Percentiles rank a stretch among this genome's conserved stretches.
Evolutionary conservation across 1,140 invertebrate species (phyloP).

Genomic region (Lepidotrigona ventralis): DNA sequence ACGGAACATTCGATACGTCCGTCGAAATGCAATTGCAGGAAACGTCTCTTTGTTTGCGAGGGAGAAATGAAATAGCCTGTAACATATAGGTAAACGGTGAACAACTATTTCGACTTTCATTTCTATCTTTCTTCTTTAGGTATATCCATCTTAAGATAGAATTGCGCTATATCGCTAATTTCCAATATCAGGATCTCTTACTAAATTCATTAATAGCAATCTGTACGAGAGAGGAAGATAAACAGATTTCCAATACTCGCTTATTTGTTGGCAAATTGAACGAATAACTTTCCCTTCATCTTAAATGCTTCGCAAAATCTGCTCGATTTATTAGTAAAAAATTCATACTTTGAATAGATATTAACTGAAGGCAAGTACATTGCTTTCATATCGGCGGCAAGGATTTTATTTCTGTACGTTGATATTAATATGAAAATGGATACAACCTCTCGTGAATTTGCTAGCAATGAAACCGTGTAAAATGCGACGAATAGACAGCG

Average conservation of each 20-base stretch:
- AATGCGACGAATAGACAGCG: conserved; percentile 57
- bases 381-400: no score
- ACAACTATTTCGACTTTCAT: not conserved
- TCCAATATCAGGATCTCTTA: not conserved
- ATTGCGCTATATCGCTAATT: conserved; percentile 12
- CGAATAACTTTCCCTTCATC: not conserved
- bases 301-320: not conserved
- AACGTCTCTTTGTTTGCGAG: not conserved
- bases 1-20: no score
- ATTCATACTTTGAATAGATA: not conserved
- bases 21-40: not conserved
- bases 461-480: conserved; percentile 48
- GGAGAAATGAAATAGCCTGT: not conserved
- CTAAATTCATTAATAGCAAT: conserved; percentile 1
- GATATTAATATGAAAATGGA: not conserved
- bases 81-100: not conserved
- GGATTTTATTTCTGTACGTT: not conserved
- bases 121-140: not conserved
- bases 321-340: not conserved
- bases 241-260: not conserved
- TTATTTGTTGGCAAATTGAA: not conserved
- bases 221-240: not conserved
- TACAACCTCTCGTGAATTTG: conserved; percentile 43
- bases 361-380: not conserved
- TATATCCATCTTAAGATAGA: not conserved